Percentiles rank a stretch among this genome's conserved stretches.
Conservation (phyloP, 2,888 invertebrate species). For the Priocnemis perturbator region DNA sequence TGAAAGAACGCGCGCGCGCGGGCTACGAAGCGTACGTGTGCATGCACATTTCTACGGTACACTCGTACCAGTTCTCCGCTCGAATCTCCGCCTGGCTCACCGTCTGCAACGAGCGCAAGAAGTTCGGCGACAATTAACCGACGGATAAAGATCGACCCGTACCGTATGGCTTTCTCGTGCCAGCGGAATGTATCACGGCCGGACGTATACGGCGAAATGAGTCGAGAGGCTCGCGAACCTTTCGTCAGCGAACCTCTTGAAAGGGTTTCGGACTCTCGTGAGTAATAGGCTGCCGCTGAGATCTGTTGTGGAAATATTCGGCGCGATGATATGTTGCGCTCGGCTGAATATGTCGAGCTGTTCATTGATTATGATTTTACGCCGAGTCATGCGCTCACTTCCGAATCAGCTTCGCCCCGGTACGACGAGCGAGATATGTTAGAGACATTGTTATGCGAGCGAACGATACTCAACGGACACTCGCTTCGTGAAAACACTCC, state of each 20-base stretch:
- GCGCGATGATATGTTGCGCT: background rate
- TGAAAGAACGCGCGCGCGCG: constrained; percentile 37
- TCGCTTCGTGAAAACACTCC: too few species aligned
- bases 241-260: background rate
- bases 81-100: constrained; percentile 8
- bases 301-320: background rate
- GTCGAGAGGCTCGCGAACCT: background rate
- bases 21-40: too few species aligned
- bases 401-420: too few species aligned
- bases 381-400: too few species aligned
- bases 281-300: background rate
- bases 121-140: constrained; percentile 23
- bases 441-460: too few species aligned
- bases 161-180: constrained; percentile 21
- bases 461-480: too few species aligned
- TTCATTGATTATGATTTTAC: background rate
- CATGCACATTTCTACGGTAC: background rate
- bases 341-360: background rate
- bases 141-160: constrained; percentile 24
- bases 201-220: constrained; percentile 4
- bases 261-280: too few species aligned
- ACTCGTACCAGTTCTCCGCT: constrained; percentile 3
- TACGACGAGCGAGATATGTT: too few species aligned
- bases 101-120: constrained; percentile 10
- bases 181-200: constrained; percentile 11